Percentiles rank a stretch among this genome's conserved stretches.
phyloP scores from a whole-genome alignment of 2,797 vertebrate species.

The Parauchenoglanis punctatus region DNA sequence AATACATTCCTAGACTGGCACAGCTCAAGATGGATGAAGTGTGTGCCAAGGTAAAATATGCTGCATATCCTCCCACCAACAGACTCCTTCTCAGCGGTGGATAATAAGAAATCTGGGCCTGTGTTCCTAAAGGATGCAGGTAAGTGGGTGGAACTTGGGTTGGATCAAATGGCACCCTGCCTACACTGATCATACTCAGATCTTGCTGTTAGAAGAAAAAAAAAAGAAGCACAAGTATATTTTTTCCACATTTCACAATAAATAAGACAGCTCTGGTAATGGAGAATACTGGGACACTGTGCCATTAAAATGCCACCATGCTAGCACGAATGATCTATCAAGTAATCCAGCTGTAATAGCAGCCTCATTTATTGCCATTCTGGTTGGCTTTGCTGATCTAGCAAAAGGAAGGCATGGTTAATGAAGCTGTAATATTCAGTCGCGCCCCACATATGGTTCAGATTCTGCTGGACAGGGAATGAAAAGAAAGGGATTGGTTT shows the following conservation, averaged over 20 bases:
- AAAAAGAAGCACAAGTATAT: neutral
- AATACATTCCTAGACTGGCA: conserved; percentile 13
- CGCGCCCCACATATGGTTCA: neutral
- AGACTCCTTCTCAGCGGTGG: conserved; percentile 24
- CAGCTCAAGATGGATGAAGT: conserved; percentile 34
- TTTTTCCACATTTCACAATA: neutral
- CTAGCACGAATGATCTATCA: conserved; percentile 14
- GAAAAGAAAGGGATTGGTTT: conserved; percentile 11
- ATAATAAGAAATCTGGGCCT: conserved; percentile 29
- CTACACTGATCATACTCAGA: conserved; percentile 22
- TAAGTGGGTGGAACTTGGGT: conserved; percentile 36
- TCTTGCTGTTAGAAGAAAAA: neutral
- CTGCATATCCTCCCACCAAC: conserved; percentile 36
- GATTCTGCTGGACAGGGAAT: neutral
- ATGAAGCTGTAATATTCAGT: conserved; percentile 22
- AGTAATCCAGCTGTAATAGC: neutral
- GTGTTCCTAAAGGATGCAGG: conserved; percentile 28
- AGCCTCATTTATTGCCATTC: neutral
- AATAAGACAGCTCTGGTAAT: neutral
- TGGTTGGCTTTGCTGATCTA: conserved; percentile 30
- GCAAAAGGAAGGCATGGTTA: conserved; percentile 22
- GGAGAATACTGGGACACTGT: neutral
- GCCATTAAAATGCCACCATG: conserved; percentile 26
- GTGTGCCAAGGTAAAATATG: conserved; percentile 37
- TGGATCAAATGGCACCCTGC: conserved; percentile 30